Conservation (phyloP, 2,113 vertebrate genomes). For the Oncorhynchus masou region DNA sequence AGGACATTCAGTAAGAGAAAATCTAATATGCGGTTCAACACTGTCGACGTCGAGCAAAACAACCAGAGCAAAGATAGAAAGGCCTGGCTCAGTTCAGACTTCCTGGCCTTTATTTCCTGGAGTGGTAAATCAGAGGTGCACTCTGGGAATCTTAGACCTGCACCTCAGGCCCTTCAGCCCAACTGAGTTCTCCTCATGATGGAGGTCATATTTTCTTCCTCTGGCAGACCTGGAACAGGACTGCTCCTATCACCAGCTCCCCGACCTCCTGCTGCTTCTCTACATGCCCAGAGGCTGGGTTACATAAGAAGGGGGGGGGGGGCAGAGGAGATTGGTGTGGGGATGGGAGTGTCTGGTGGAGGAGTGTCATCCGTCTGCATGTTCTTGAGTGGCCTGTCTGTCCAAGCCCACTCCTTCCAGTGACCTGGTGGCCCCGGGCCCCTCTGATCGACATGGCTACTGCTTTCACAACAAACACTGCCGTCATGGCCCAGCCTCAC, state of each 20-base stretch:
- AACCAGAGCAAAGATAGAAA: not conserved
- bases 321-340: no score
- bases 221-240: slow-evolving; percentile 22
- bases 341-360: slow-evolving; percentile 5
- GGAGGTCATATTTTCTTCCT: slow-evolving; percentile 55
- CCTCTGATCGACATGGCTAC: slow-evolving; percentile 31
- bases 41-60: slow-evolving; percentile 41
- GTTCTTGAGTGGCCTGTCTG: not conserved
- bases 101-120: slow-evolving; percentile 23
- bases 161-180: not conserved
- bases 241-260: slow-evolving; percentile 30
- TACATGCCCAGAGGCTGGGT: slow-evolving; percentile 11
- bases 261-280: slow-evolving; percentile 8
- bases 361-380: not conserved
- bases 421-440: slow-evolving; percentile 41
- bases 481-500: slow-evolving; percentile 50
- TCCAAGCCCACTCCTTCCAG: slow-evolving; percentile 3
- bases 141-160: no score
- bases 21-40: slow-evolving; percentile 35
- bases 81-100: slow-evolving; percentile 12
- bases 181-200: no score
- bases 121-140: slow-evolving; percentile 18
- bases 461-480: slow-evolving; percentile 49
- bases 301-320: slow-evolving; percentile 15
- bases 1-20: slow-evolving; percentile 9